These are phyloP conservation scores for Phataginus tetradactyla DNA, from an alignment of 2,797 vertebrate genomes.

Conservation along the genomic window DNA sequence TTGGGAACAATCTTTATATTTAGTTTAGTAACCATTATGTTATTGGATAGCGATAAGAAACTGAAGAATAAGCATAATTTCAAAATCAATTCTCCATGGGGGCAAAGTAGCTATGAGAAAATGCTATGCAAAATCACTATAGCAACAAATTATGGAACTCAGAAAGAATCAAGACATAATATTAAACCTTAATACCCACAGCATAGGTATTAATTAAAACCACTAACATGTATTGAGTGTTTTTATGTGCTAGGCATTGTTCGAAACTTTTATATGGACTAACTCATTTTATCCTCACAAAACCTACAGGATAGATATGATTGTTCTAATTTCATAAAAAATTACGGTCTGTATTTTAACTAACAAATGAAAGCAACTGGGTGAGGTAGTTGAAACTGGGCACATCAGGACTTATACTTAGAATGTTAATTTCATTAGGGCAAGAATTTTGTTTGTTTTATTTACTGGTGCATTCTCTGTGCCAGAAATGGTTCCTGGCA, in stretches of 20 bases:
- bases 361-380: not conserved
- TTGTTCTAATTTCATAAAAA: not conserved
- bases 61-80: slow-evolving; percentile 24
- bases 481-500: not conserved
- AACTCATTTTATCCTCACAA: not conserved
- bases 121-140: slow-evolving; percentile 45
- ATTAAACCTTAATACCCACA: not conserved
- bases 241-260: not conserved
- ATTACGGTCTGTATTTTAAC: not conserved
- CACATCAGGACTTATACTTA: not conserved
- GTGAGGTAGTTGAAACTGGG: not conserved
- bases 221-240: not conserved
- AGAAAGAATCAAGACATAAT: slow-evolving; percentile 34
- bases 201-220: slow-evolving; percentile 41
- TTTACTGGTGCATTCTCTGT: not conserved
- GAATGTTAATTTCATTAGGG: not conserved
- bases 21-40: not conserved
- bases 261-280: not conserved
- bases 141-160: slow-evolving; percentile 51
- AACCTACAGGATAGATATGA: not conserved
- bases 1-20: not conserved
- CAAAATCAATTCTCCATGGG: slow-evolving; percentile 21
- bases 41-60: slow-evolving; percentile 1
- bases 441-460: not conserved
- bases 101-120: slow-evolving; percentile 33